These are phyloP conservation scores for Urocyon cinereoargenteus DNA, from an alignment of 2,797 vertebrate genomes.

Conservation along the genomic window DNA sequence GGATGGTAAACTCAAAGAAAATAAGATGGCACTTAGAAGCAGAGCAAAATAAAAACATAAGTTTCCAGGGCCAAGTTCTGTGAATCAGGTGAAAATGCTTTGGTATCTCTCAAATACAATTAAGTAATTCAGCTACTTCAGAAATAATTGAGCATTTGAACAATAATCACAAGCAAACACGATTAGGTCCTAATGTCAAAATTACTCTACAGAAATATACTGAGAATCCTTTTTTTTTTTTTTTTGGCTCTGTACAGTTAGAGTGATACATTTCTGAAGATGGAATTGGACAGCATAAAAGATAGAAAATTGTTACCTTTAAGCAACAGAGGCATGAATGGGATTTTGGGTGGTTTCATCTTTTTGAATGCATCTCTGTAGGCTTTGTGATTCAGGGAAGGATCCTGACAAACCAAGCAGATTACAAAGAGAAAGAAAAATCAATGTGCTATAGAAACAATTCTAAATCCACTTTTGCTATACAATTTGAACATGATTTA, in stretches of 20 bases:
- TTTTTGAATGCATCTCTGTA: constrained; percentile 99
- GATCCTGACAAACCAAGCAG: constrained; percentile 93
- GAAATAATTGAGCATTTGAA: background rate
- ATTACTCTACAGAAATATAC: background rate
- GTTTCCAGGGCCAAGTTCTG: background rate
- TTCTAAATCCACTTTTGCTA: constrained; percentile 78
- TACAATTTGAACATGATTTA: constrained; percentile 82
- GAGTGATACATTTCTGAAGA: constrained; percentile 28
- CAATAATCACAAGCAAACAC: background rate
- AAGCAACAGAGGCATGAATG: constrained; percentile 97
- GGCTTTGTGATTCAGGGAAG: constrained; percentile 98
- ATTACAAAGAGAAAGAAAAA: constrained; percentile 84
- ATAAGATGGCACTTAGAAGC: background rate
- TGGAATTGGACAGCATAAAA: background rate
- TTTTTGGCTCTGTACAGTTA: background rate
- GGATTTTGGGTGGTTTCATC: constrained; percentile 99
- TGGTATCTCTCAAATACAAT: background rate
- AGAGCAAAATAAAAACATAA: background rate
- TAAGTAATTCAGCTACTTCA: background rate
- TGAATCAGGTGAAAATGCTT: background rate
- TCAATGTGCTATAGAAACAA: constrained; percentile 84
- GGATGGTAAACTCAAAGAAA: background rate
- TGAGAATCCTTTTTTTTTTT: background rate
- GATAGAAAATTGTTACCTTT: constrained; percentile 92
- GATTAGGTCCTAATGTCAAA: background rate